A percentile compares a stretch with the other conserved stretches of the same genome.
Conservation (phyloP, 2,797 vertebrate genomes). For the Hoplostethus mediterraneus region DNA sequence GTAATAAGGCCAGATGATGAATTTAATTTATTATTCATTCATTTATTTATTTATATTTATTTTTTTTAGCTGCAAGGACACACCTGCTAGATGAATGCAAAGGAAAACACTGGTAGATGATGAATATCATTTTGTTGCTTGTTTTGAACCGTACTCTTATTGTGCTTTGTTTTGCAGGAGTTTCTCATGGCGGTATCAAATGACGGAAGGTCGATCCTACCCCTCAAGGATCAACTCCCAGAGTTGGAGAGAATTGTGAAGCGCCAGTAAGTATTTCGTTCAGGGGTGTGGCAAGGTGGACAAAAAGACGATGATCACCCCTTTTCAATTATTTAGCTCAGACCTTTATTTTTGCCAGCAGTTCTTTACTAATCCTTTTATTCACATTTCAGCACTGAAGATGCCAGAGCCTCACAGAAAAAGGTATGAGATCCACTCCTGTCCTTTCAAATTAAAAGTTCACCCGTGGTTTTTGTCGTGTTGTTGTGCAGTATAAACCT, state of each 20-base stretch:
- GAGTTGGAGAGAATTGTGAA: slow-evolving; percentile 92
- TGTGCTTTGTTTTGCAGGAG: slow-evolving; percentile 86
- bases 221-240: slow-evolving; percentile 92
- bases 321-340: background rate
- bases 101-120: background rate
- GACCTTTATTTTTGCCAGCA: background rate
- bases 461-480: background rate
- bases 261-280: slow-evolving; percentile 86
- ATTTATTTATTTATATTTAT: too few species aligned
- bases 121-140: background rate
- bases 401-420: slow-evolving; percentile 90
- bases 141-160: background rate
- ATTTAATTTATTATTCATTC: background rate
- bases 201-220: slow-evolving; percentile 89
- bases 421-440: slow-evolving; percentile 82
- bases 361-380: slow-evolving; percentile 48
- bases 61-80: too few species aligned
- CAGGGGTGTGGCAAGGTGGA: too few species aligned
- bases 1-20: background rate
- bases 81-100: background rate
- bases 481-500: slow-evolving; percentile 3
- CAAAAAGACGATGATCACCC: background rate
- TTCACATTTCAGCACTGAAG: slow-evolving; percentile 87
- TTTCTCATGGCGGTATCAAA: slow-evolving; percentile 93
- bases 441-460: background rate